phyloP scores from a whole-genome alignment of 2,797 vertebrate genomes.

The Rousettus madagascariensis region DNA sequence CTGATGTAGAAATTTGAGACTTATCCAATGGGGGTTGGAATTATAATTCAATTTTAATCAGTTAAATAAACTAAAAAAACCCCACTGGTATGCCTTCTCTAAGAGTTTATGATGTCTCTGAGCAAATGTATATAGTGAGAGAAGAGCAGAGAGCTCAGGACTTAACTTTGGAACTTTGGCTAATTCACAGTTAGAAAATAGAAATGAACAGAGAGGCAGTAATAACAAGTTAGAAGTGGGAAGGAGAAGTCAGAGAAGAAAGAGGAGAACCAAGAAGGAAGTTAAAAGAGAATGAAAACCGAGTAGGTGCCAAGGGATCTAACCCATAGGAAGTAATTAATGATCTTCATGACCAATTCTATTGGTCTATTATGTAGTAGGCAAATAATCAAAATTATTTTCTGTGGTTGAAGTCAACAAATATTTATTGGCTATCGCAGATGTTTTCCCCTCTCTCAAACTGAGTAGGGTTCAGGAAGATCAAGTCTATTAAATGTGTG shows the following conservation, averaged over 20 bases:
- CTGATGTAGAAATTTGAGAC: not conserved
- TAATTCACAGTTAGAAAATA: not conserved
- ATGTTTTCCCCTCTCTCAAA: slow-evolving; percentile 6
- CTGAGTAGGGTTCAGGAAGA: not conserved
- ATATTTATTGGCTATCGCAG: not conserved
- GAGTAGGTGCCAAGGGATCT: not conserved
- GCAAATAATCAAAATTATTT: not conserved
- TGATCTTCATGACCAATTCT: not conserved
- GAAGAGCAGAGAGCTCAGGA: not conserved
- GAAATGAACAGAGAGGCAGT: not conserved
- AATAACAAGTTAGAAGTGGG: not conserved
- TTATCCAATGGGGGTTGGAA: not conserved
- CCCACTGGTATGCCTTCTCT: not conserved
- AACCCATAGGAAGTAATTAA: not conserved
- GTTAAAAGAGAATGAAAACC: not conserved
- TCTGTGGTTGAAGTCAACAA: slow-evolving; percentile 13
- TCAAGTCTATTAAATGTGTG: not conserved
- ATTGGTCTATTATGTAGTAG: not conserved
- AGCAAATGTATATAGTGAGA: not conserved
- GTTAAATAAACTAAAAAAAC: not conserved
- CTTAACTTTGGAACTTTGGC: not conserved
- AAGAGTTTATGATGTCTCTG: not conserved
- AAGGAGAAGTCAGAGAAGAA: slow-evolving; percentile 23
- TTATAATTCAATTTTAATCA: slow-evolving; percentile 1
- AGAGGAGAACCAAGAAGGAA: slow-evolving; percentile 36